Evolutionary conservation across 2,797 vertebrate genomes (phyloP).

Genomic region (Allobates femoralis): DNA sequence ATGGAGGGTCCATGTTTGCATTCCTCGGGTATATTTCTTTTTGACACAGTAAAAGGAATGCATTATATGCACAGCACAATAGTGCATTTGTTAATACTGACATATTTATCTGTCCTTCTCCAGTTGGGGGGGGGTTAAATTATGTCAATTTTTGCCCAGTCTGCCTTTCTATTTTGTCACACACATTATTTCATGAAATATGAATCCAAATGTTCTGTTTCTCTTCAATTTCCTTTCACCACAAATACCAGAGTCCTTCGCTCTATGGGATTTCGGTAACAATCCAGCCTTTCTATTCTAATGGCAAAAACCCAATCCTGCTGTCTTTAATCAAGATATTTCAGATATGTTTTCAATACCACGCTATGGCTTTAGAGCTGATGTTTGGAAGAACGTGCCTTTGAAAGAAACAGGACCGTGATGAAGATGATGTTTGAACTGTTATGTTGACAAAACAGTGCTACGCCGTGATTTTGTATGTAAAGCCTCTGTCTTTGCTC

Average conservation of each 20-base stretch:
- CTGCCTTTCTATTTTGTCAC: constrained; percentile 81
- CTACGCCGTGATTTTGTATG: constrained; percentile 18
- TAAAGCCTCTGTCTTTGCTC: constrained; percentile 24
- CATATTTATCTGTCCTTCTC: constrained; percentile 82
- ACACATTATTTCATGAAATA: constrained; percentile 90
- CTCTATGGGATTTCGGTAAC: constrained; percentile 75
- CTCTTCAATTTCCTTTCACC: constrained; percentile 89
- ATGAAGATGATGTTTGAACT: constrained; percentile 39
- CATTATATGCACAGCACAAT: constrained; percentile 74
- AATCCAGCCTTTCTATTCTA: constrained; percentile 80
- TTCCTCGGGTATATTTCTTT: constrained; percentile 71
- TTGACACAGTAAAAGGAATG: constrained; percentile 71
- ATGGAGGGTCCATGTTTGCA: constrained; percentile 60
- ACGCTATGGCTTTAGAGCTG: constrained; percentile 69
- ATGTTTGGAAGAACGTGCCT: constrained; percentile 65
- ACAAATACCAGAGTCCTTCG: constrained; percentile 78
- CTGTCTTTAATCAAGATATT: constrained; percentile 79
- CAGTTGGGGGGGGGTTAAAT: constrained; percentile 75
- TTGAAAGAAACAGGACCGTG: constrained; percentile 62
- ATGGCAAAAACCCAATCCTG: constrained; percentile 75
- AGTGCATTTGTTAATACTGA: constrained; percentile 81
- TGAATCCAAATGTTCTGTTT: constrained; percentile 85
- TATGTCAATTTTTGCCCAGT: constrained; percentile 81
- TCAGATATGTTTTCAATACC: constrained; percentile 72
- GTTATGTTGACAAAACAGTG: constrained; percentile 36